Evolutionary conservation across 2,113 vertebrate species (phyloP), one percentile per base, ranked within the genome.

Genomic region (Pyrgilauda ruficollis): DNA sequence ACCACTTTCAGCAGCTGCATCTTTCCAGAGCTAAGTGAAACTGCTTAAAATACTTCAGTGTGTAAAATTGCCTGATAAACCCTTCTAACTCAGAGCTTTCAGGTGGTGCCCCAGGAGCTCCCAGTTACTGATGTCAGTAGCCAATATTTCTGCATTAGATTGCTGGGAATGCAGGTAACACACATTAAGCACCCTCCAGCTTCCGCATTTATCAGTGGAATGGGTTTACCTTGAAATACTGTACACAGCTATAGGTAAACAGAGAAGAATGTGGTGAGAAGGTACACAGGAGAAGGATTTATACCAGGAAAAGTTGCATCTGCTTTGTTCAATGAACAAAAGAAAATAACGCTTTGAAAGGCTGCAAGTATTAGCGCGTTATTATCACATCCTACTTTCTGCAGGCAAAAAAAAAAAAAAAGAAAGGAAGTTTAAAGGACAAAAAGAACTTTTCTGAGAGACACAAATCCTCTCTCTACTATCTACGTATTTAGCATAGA

Each of bases 261-360:
- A 94, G 88, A 46, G 56, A 88, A 52, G 61, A 87, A 75, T 67
- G 76, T 62, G 78, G 83, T 84, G 80, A 90, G 77, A 96, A 87
- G 89, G 87, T 69, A 87, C 80, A 85, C 73, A 93, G 95, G 79
- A 92, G 43, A 75, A 88, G 83, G 43, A 53, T 95, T 94, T 85
- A 49, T 82, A 58, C 20, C 59, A 87, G 90, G 85, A 88, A 94
- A 96, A 96, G 68, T 95, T 82, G 23, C 0, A 1, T 79, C 73
- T 72, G 79, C 96, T 95, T 95, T 97, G 86, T 96, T 94, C 88
- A 62, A 12, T 26, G 93, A 94, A 96, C 94, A 96, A 95, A 95
- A 96, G 93, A 89, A 95, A 96, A 56, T 75, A 82, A 78, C 11
- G 5, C 92, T 93, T 95, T 91, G 93, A 96, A 94, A 94, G 64